Evolutionary conservation across 2,113 vertebrate genomes (phyloP).

Genomic region (Todiramphus saurophagus): DNA sequence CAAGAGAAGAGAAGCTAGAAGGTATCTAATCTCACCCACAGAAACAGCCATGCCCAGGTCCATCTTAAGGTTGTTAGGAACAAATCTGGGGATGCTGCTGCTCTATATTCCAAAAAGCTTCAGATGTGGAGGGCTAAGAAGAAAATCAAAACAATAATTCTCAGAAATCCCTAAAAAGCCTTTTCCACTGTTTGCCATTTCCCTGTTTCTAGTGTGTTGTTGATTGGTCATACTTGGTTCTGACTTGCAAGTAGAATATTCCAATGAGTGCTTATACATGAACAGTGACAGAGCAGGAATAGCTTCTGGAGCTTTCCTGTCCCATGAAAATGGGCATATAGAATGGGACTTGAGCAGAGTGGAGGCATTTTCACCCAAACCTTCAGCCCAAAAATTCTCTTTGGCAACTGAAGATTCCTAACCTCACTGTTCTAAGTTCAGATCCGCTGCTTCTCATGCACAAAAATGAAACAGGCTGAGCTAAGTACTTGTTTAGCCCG

Average conservation of each 20-base stretch:
- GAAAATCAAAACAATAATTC: not conserved
- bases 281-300: not conserved
- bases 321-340: not conserved
- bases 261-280: not conserved
- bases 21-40: not conserved
- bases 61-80: not conserved
- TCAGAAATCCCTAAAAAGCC: not conserved
- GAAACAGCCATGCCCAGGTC: not conserved
- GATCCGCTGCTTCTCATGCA: not conserved
- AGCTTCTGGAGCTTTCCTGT: not conserved
- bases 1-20: not conserved
- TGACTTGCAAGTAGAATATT: not conserved
- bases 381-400: not conserved
- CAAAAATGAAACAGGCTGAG: not conserved
- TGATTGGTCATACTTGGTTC: not conserved
- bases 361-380: not conserved
- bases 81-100: not conserved
- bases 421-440: not conserved
- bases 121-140: not conserved
- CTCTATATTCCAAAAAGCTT: not conserved
- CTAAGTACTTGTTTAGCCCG: not conserved
- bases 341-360: not conserved
- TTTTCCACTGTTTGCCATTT: not conserved
- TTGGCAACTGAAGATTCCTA: not conserved
- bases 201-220: not conserved